Evolutionary conservation across 1,140 invertebrate species (phyloP).

Genomic region (Trinorchestia longiramus): DNA sequence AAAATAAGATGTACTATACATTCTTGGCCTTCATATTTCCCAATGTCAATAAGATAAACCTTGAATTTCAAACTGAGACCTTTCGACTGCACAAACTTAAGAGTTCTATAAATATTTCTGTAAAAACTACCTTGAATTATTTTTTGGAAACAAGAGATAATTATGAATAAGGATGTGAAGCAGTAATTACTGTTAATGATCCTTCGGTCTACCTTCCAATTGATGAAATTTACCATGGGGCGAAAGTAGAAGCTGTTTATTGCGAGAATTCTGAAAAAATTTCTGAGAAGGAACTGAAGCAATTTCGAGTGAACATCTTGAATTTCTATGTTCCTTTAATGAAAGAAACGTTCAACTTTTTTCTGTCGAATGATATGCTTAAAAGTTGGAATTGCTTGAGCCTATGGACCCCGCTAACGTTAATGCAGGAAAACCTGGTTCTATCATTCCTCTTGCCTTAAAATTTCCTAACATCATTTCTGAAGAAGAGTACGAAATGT

Average conservation of each 20-base stretch:
- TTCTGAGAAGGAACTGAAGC: constrained; percentile 39
- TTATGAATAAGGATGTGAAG: constrained; percentile 50
- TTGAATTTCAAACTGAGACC: constrained; percentile 56
- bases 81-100: constrained; percentile 56
- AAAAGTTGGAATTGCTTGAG: constrained; percentile 57
- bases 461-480: constrained; percentile 43
- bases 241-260: constrained; percentile 59
- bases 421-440: constrained; percentile 42
- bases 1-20: constrained; percentile 59
- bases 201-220: constrained; percentile 52
- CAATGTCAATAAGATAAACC: constrained; percentile 55
- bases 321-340: constrained; percentile 57
- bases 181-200: constrained; percentile 55
- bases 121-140: constrained; percentile 45
- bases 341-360: constrained; percentile 57
- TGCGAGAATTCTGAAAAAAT: constrained; percentile 55
- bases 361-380: constrained; percentile 54
- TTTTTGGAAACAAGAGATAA: constrained; percentile 50
- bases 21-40: constrained; percentile 60
- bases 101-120: constrained; percentile 49
- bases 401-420: constrained; percentile 55
- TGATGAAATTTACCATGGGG: constrained; percentile 58
- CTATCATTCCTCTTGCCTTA: constrained; percentile 35
- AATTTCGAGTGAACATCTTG: constrained; percentile 58
- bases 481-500: constrained; percentile 36